Conservation (phyloP, 2,113 vertebrate species). For the Emydura subglobosa region DNA sequence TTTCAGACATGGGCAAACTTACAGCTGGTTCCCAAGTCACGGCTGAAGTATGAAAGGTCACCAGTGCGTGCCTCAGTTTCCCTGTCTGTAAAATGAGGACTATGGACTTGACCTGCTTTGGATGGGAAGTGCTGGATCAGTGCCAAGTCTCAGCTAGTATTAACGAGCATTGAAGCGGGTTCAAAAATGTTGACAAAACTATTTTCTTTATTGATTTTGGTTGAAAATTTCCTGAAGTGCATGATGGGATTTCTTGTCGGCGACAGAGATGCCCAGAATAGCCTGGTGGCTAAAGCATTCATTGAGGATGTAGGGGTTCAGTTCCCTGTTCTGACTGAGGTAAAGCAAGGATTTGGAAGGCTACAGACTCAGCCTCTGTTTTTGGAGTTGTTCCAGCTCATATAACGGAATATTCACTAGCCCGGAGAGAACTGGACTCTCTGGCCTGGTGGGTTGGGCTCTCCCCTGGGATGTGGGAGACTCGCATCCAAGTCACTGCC, state of each 20-base stretch:
- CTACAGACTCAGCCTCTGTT: background rate
- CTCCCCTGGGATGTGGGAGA: too few species aligned
- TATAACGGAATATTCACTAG: background rate
- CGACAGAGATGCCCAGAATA: background rate
- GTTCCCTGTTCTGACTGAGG: background rate
- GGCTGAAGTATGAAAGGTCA: background rate
- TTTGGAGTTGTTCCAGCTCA: background rate
- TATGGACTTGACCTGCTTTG: background rate
- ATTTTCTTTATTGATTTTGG: background rate
- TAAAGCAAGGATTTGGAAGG: background rate
- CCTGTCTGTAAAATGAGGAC: background rate
- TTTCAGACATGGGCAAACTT: background rate
- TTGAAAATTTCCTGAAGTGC: background rate
- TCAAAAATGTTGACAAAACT: background rate
- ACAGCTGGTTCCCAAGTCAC: background rate
- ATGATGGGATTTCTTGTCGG: background rate
- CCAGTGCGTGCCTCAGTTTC: background rate
- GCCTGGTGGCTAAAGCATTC: background rate
- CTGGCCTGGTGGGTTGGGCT: background rate
- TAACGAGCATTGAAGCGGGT: background rate
- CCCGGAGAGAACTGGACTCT: background rate
- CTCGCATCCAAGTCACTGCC: background rate
- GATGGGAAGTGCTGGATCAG: background rate
- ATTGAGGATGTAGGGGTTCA: background rate
- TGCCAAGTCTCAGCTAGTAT: background rate